Evolutionary conservation across 2,113 vertebrate genomes (phyloP).

Genomic region (Plecturocebus donacophilus): DNA sequence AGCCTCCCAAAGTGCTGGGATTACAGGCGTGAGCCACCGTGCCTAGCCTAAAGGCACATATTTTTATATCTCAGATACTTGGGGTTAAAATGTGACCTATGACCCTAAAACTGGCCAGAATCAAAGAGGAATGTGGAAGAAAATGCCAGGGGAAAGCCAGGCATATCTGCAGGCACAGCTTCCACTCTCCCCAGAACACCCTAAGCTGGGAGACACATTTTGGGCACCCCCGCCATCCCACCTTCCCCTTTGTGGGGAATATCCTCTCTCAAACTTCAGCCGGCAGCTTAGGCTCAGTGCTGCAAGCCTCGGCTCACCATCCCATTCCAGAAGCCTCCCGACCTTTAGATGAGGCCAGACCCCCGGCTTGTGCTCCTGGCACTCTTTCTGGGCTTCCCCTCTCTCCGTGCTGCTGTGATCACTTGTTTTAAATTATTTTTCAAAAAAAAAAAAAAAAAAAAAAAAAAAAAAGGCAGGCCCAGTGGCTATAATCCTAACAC

Average conservation of each 20-base stretch:
- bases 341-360: not conserved
- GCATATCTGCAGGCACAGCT: accelerated
- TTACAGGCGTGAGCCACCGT: too few species aligned
- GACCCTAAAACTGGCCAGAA: not conserved
- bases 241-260: not conserved
- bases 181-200: accelerated
- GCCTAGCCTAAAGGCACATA: too few species aligned
- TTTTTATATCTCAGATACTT: not conserved
- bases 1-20: too few species aligned
- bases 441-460: too few species aligned
- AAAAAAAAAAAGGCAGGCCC: too few species aligned
- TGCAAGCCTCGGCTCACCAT: not conserved
- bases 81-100: not conserved
- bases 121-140: not conserved
- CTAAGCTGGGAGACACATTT: not conserved
- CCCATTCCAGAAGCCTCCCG: not conserved
- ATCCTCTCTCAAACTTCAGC: not conserved
- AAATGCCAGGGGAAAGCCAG: not conserved
- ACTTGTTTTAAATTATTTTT: not conserved
- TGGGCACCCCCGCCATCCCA: accelerated
- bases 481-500: too few species aligned
- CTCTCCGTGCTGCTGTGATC: too few species aligned
- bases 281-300: not conserved
- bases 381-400: not conserved
- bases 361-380: not conserved